Conservation (phyloP, 1,140 invertebrate species). For the Heterodera carotae region DNA sequence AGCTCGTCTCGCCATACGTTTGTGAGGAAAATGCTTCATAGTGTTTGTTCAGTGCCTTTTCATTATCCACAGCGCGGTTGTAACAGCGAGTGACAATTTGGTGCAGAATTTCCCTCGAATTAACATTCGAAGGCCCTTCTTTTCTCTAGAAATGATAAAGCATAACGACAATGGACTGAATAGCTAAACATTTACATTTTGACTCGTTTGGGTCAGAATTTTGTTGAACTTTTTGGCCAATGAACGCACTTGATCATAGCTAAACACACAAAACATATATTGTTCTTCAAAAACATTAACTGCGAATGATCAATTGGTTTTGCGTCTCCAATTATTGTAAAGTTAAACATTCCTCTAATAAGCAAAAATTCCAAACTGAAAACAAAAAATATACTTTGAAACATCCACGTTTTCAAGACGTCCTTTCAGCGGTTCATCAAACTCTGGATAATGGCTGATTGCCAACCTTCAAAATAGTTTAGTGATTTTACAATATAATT, state of each 20-base stretch:
- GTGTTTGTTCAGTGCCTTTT: constrained; percentile 57
- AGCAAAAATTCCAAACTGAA: constrained; percentile 13
- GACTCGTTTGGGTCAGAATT: constrained; percentile 16
- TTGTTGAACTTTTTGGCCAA: constrained; percentile 41
- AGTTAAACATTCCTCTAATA: too few species aligned
- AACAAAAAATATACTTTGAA: constrained; percentile 23
- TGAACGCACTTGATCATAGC: constrained; percentile 28
- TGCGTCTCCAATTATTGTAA: too few species aligned
- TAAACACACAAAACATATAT: constrained; percentile 4
- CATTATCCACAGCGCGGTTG: constrained; percentile 56
- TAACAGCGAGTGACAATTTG: constrained; percentile 48
- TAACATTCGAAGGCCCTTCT: background rate
- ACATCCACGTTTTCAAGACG: constrained; percentile 29
- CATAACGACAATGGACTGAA: background rate
- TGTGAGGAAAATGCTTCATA: constrained; percentile 64
- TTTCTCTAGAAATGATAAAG: constrained; percentile 24
- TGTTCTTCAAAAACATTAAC: too few species aligned
- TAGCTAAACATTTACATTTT: constrained; percentile 20
- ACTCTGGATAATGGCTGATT: constrained; percentile 24
- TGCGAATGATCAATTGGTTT: too few species aligned
- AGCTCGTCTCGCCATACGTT: constrained; percentile 61
- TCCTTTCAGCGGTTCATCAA: background rate
- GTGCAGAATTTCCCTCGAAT: constrained; percentile 40
- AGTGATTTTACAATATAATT: too few species aligned
- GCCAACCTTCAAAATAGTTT: constrained; percentile 15